Conservation (phyloP, 2,888 invertebrate genomes). For the Folsomia candida region DNA sequence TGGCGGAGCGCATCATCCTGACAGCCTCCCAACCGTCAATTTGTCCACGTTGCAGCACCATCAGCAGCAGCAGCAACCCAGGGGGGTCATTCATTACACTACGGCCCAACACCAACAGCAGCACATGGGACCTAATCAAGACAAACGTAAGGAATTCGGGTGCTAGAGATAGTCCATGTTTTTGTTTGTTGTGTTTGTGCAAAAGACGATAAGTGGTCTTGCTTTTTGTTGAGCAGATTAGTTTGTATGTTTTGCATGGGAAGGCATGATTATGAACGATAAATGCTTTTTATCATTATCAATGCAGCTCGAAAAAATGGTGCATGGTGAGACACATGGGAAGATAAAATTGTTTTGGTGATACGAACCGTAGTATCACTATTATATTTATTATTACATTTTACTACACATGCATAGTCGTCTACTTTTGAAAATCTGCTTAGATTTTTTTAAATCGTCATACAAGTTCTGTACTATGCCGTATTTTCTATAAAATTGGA, state of each 20-base stretch:
- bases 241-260: too few species aligned
- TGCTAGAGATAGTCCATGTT: neutral
- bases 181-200: neutral
- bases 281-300: neutral
- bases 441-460: too few species aligned
- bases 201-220: too few species aligned
- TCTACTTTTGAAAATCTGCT: too few species aligned
- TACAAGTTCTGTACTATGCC: too few species aligned
- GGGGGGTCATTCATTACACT: slow-evolving; percentile 49
- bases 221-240: too few species aligned
- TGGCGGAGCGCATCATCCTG: neutral
- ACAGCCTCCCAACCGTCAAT: slow-evolving; percentile 15
- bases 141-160: slow-evolving; percentile 41
- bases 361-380: too few species aligned
- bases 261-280: neutral
- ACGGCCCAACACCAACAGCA: slow-evolving; percentile 10
- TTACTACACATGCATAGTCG: too few species aligned
- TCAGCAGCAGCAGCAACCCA: slow-evolving; percentile 32
- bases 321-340: neutral
- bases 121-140: slow-evolving; percentile 45
- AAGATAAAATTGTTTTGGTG: neutral
- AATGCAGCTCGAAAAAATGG: neutral
- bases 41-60: slow-evolving; percentile 31
- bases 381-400: too few species aligned
- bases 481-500: too few species aligned